phyloP scores from a whole-genome alignment of 2,113 vertebrate genomes.

The Dasyprocta punctata region DNA sequence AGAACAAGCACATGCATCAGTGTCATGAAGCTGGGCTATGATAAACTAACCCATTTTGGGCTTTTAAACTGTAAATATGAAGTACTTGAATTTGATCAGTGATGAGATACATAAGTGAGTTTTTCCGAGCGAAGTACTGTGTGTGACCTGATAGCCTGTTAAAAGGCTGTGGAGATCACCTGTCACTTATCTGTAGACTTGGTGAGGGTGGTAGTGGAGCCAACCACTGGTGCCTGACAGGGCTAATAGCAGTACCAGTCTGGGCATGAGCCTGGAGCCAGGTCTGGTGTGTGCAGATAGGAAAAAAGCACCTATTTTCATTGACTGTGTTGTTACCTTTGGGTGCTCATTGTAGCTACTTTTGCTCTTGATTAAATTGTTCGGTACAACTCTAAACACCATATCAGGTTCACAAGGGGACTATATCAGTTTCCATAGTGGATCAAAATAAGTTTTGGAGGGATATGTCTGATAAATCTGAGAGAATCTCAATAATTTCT shows the following conservation, averaged over 20 bases:
- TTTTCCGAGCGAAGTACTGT: conserved; percentile 82
- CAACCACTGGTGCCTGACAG: background rate
- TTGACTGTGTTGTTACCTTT: background rate
- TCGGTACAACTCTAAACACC: background rate
- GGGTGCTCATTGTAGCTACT: background rate
- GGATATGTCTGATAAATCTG: background rate
- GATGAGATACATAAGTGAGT: conserved; percentile 84
- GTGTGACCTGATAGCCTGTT: conserved; percentile 68
- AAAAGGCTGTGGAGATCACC: conserved; percentile 67
- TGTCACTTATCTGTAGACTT: conserved; percentile 62
- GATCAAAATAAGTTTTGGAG: conserved; percentile 5
- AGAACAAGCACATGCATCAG: conserved; percentile 77
- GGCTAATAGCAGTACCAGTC: background rate
- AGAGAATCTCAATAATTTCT: background rate
- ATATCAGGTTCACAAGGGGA: background rate
- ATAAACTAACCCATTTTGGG: conserved; percentile 87
- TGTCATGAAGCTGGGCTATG: conserved; percentile 85
- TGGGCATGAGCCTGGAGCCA: background rate
- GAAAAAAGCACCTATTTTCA: background rate
- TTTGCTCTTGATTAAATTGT: background rate
- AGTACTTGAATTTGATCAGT: conserved; percentile 87
- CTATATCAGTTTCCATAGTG: background rate
- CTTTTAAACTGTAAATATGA: conserved; percentile 88
- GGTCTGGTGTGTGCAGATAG: background rate
- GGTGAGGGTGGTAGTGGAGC: conserved; percentile 23